A percentile compares a stretch with the other conserved stretches of the same genome.
Evolutionary conservation across 2,888 invertebrate genomes (phyloP).

Genomic region (Drosophila tanythrix): DNA sequence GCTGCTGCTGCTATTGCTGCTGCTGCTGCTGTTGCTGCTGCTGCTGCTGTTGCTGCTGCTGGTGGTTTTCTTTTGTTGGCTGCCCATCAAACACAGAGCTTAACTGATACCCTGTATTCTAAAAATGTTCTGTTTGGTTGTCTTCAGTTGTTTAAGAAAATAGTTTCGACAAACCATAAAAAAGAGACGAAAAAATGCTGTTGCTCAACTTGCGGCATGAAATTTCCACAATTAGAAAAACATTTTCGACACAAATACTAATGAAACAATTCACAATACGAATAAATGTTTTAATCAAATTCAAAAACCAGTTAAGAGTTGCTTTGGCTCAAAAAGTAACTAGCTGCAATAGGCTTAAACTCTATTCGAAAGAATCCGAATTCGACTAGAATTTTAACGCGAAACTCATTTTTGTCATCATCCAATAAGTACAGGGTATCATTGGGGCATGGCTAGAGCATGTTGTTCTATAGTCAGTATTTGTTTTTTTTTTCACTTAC

Average conservation of each 20-base stretch:
- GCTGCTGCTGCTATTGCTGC: not conserved
- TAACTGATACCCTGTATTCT: constrained; percentile 16
- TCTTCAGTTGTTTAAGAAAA: not conserved
- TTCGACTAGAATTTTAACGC: too few species aligned
- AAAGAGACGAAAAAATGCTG: not conserved
- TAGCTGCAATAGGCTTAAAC: too few species aligned
- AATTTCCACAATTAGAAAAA: not conserved
- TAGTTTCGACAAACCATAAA: not conserved
- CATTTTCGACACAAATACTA: not conserved
- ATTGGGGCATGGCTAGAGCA: not conserved
- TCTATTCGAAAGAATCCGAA: not conserved
- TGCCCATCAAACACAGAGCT: constrained; percentile 29
- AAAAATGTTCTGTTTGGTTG: not conserved
- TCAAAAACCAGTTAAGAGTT: not conserved
- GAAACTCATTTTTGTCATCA: not conserved
- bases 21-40: not conserved
- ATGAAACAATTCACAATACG: not conserved
- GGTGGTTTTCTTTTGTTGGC: constrained; percentile 14
- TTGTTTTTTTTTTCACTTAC: constrained; percentile 54
- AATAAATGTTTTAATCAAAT: not conserved
- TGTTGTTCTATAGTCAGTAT: not conserved
- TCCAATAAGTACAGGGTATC: constrained; percentile 11
- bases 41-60: not conserved
- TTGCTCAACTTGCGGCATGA: not conserved
- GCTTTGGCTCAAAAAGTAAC: not conserved